These are phyloP conservation scores for Colletes latitarsis DNA, from an alignment of 1,140 invertebrate species.

Conservation along the genomic window DNA sequence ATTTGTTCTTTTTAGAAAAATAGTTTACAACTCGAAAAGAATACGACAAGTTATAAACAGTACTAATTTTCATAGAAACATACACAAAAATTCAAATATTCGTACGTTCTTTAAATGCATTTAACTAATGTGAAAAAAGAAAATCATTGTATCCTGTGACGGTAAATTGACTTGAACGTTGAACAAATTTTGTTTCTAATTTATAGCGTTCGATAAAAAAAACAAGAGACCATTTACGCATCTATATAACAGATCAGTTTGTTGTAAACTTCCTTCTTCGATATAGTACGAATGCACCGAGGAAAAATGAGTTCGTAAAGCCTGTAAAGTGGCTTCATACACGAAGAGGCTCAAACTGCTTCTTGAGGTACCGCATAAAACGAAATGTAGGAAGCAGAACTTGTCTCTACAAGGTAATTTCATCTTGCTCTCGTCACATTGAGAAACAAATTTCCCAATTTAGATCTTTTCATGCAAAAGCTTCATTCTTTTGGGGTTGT, in stretches of 20 bases:
- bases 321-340: conserved; percentile 23
- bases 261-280: conserved; percentile 16
- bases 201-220: neutral
- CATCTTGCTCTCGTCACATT: neutral
- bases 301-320: conserved; percentile 39
- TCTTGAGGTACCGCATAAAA: conserved; percentile 27
- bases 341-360: conserved; percentile 33
- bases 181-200: conserved; percentile 6
- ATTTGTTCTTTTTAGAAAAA: too few relatives aligned
- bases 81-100: too few relatives aligned
- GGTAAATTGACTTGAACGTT: neutral
- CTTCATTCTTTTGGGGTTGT: neutral
- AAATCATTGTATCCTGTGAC: neutral
- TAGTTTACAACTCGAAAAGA: too few relatives aligned
- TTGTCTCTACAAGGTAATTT: conserved; percentile 32
- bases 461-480: neutral
- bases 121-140: neutral
- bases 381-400: conserved; percentile 43
- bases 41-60: too few relatives aligned
- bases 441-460: conserved; percentile 20
- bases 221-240: neutral
- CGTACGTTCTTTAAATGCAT: neutral
- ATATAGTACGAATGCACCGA: conserved; percentile 23
- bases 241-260: conserved; percentile 3
- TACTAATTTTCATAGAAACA: too few relatives aligned